phyloP scores from a whole-genome alignment of 1,140 invertebrate species.

The Drosophila carrolli region DNA sequence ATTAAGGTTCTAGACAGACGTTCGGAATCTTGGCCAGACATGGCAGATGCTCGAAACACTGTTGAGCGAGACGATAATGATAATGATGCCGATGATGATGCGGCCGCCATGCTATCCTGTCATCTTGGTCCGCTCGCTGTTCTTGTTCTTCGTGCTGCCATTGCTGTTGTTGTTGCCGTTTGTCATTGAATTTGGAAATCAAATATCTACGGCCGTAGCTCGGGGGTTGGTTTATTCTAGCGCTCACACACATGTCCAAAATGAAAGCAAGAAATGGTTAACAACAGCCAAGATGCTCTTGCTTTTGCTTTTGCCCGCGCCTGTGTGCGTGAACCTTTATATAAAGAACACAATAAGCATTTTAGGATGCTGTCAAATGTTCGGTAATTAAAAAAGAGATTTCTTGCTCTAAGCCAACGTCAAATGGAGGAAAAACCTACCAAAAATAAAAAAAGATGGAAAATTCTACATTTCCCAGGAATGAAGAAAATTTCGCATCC shows the following conservation, averaged over 20 bases:
- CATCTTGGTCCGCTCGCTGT: constrained; percentile 21
- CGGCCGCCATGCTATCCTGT: constrained; percentile 65
- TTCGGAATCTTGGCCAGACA: constrained; percentile 28
- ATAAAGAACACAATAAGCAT: constrained; percentile 69
- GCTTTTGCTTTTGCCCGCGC: constrained; percentile 1
- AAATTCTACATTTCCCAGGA: constrained; percentile 52
- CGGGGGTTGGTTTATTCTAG: constrained; percentile 66
- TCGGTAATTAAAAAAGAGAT: constrained; percentile 75
- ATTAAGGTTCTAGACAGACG: constrained; percentile 24
- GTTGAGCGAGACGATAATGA: constrained; percentile 14
- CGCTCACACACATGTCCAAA: constrained; percentile 34
- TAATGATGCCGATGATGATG: constrained; percentile 50
- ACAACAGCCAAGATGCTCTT: constrained; percentile 33
- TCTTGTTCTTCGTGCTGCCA: background rate
- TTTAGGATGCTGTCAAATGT: constrained; percentile 78
- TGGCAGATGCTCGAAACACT: constrained; percentile 63
- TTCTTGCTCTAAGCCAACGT: constrained; percentile 28
- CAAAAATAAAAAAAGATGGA: constrained; percentile 2
- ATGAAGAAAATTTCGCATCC: constrained; percentile 13
- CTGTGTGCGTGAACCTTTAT: background rate
- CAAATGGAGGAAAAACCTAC: constrained; percentile 3
- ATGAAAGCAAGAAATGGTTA: constrained; percentile 62
- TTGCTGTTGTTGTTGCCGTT: constrained; percentile 28
- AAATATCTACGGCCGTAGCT: constrained; percentile 70
- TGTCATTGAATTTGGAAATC: constrained; percentile 69